Percentiles rank a stretch among this genome's conserved stretches.
phyloP scores from a whole-genome alignment of 2,113 vertebrate species.

The Tautogolabrus adspersus region DNA sequence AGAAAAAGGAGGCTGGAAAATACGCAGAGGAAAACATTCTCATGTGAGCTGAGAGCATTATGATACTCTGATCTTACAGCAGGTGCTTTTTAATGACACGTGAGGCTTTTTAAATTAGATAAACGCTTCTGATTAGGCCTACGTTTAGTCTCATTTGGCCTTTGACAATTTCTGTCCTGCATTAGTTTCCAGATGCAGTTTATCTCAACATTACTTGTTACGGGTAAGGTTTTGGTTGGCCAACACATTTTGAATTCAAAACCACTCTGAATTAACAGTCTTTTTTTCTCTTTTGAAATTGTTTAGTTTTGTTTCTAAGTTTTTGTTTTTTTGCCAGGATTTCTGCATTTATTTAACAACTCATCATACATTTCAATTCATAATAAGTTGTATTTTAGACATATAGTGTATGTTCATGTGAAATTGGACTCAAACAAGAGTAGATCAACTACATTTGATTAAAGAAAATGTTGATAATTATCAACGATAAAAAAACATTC shows the following conservation, averaged over 20 bases:
- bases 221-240: conserved; percentile 68
- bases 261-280: conserved; percentile 50
- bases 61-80: background rate
- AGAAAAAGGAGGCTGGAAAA: conserved; percentile 4
- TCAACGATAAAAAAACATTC: background rate
- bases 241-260: conserved; percentile 74
- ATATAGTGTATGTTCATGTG: no score
- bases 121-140: background rate
- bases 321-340: background rate
- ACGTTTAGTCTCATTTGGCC: background rate
- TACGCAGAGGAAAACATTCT: conserved; percentile 40
- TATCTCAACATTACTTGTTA: background rate
- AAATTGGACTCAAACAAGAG: background rate
- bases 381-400: background rate
- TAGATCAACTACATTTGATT: background rate
- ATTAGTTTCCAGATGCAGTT: background rate
- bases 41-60: background rate
- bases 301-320: conserved; percentile 35
- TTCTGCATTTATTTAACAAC: background rate
- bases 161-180: background rate
- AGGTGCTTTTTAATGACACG: background rate
- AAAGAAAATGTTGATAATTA: background rate
- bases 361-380: background rate
- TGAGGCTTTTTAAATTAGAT: background rate
- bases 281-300: conserved; percentile 47